These are phyloP conservation scores for Heliothis peltigera DNA, from an alignment of 2,888 invertebrate species.

Conservation along the genomic window DNA sequence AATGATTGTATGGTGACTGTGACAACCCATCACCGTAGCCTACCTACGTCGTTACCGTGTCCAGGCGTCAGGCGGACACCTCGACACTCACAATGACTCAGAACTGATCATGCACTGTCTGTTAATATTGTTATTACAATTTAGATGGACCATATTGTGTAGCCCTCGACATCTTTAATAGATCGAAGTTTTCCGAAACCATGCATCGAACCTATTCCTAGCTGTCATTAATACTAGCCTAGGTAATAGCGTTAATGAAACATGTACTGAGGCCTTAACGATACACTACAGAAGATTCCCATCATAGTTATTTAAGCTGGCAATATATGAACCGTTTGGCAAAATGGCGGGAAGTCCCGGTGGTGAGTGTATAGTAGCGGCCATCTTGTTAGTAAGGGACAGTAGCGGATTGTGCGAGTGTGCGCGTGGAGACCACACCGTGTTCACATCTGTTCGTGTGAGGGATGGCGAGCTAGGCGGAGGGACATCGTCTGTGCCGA, in stretches of 20 bases:
- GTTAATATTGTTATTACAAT: conserved; percentile 84
- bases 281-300: conserved; percentile 70
- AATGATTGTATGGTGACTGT: conserved; percentile 49
- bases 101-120: conserved; percentile 78
- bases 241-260: conserved; percentile 85
- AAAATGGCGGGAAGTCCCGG: conserved; percentile 57
- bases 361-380: conserved; percentile 76
- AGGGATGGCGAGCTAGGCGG: conserved; percentile 64
- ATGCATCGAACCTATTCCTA: conserved; percentile 84
- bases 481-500: conserved; percentile 52
- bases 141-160: conserved; percentile 70
- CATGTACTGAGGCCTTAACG: conserved; percentile 78
- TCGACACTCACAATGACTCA: conserved; percentile 68
- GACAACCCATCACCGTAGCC: conserved; percentile 75
- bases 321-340: conserved; percentile 41
- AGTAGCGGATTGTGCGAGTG: conserved; percentile 87
- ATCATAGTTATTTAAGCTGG: conserved; percentile 33
- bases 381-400: conserved; percentile 85
- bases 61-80: conserved; percentile 44
- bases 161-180: conserved; percentile 61
- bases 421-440: conserved; percentile 88
- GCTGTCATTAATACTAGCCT: conserved; percentile 83
- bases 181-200: conserved; percentile 71
- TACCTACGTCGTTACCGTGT: conserved; percentile 67
- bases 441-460: conserved; percentile 74